These are phyloP conservation scores for Enteromius argenteus DNA, from an alignment of 2,797 vertebrate species.

Conservation along the genomic window DNA sequence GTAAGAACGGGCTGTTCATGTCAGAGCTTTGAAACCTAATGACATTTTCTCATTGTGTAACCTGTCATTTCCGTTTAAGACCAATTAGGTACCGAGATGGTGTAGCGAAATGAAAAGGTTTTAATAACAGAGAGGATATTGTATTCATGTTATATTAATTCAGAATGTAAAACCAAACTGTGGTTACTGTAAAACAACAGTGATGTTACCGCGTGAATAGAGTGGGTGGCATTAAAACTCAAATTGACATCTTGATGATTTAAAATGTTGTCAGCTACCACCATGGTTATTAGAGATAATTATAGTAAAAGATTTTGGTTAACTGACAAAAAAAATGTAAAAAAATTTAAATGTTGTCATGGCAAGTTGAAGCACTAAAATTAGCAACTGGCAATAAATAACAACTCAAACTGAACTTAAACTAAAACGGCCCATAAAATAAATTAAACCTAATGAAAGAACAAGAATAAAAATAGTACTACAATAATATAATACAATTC, in stretches of 20 bases:
- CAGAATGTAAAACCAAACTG: background rate
- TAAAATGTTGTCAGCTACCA: background rate
- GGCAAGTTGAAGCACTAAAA: background rate
- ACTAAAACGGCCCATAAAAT: background rate
- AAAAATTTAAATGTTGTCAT: background rate
- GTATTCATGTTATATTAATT: slow-evolving; percentile 7
- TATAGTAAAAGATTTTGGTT: background rate
- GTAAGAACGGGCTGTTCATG: slow-evolving; percentile 39
- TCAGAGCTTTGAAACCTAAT: slow-evolving; percentile 51
- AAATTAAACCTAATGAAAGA: background rate
- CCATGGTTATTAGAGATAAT: background rate
- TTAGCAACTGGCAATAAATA: background rate
- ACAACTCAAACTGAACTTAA: background rate
- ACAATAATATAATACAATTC: background rate
- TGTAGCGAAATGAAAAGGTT: slow-evolving; percentile 31
- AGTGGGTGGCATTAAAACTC: background rate
- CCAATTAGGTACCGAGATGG: slow-evolving; percentile 9
- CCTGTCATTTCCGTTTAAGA: slow-evolving; percentile 55
- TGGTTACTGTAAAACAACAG: background rate
- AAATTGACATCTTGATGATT: background rate
- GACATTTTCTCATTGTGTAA: slow-evolving; percentile 56
- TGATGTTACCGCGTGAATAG: background rate
- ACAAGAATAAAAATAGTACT: background rate
- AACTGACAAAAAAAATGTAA: background rate
- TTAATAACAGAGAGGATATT: slow-evolving; percentile 9